Evolutionary conservation across 1,140 invertebrate species (phyloP).

Genomic region (Bursaphelenchus mucronatus): DNA sequence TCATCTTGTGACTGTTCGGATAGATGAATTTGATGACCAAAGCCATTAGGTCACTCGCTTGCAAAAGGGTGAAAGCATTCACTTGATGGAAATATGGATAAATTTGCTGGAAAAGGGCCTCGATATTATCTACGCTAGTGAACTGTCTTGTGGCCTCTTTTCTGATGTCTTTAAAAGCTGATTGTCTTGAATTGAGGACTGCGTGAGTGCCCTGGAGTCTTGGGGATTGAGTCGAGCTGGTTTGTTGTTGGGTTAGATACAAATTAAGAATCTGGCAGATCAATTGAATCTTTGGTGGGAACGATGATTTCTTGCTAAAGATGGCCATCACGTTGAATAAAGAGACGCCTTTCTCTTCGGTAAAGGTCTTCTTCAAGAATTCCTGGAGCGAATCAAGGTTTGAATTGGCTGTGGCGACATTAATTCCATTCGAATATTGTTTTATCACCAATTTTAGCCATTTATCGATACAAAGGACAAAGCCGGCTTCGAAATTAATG

Average conservation of each 20-base stretch:
- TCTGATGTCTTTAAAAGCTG: constrained; percentile 35
- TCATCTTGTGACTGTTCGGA: constrained; percentile 11
- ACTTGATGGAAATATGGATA: constrained; percentile 20
- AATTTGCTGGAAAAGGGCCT: constrained; percentile 12
- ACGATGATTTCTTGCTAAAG: constrained; percentile 29
- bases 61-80: constrained; percentile 7
- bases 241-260: constrained; percentile 38
- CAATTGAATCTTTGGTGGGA: constrained; percentile 32
- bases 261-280: constrained; percentile 28
- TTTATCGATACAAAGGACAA: constrained; percentile 33
- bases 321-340: constrained; percentile 27
- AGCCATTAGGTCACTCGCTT: constrained; percentile 13
- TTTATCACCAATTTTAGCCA: constrained; percentile 32
- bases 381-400: constrained; percentile 29
- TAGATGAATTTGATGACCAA: constrained; percentile 12
- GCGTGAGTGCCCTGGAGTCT: constrained; percentile 19
- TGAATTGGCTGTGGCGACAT: constrained; percentile 27
- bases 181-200: constrained; percentile 27
- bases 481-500: constrained; percentile 24
- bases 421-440: constrained; percentile 31
- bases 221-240: constrained; percentile 21
- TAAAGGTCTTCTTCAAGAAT: constrained; percentile 33
- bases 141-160: constrained; percentile 24
- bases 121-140: constrained; percentile 5
- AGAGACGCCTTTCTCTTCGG: constrained; percentile 43